Conservation (phyloP, 2,113 vertebrate genomes). For the Microtus pennsylvanicus region DNA sequence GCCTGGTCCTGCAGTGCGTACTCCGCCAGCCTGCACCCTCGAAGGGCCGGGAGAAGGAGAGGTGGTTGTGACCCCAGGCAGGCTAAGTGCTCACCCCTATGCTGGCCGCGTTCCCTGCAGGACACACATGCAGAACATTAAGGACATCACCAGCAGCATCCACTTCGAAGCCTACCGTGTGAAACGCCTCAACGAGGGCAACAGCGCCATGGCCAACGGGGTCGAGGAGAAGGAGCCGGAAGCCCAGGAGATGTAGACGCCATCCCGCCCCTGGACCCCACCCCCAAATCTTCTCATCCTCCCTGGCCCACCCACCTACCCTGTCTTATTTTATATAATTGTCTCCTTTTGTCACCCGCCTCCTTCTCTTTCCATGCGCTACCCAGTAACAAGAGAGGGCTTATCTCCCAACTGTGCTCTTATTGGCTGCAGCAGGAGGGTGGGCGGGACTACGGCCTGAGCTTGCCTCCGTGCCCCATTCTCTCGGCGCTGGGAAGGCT, state of each 20-base stretch:
- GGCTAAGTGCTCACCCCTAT: neutral
- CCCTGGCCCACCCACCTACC: slow-evolving; percentile 40
- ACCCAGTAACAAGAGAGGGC: slow-evolving; percentile 75
- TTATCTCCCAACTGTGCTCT: slow-evolving; percentile 12
- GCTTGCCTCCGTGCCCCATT: neutral
- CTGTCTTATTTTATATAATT: slow-evolving; percentile 83
- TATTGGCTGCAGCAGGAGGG: neutral
- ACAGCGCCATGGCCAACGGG: slow-evolving; percentile 90
- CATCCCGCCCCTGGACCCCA: slow-evolving; percentile 62
- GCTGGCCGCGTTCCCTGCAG: slow-evolving; percentile 78
- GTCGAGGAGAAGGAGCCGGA: slow-evolving; percentile 90
- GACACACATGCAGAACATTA: slow-evolving; percentile 99
- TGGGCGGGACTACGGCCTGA: neutral
- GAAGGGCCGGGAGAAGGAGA: rapidly evolving
- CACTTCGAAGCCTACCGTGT: slow-evolving; percentile 98
- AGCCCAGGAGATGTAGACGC: slow-evolving; percentile 93
- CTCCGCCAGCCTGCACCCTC: rapidly evolving
- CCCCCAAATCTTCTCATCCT: slow-evolving; percentile 52
- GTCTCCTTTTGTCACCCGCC: slow-evolving; percentile 64
- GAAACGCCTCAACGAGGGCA: slow-evolving; percentile 95
- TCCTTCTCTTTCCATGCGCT: slow-evolving; percentile 36
- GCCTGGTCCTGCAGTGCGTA: neutral
- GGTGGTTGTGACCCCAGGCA: neutral
- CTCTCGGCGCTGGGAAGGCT: neutral
- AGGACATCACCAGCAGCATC: slow-evolving; percentile 98